These are phyloP conservation scores for Hucho hucho DNA, from an alignment of 2,113 vertebrate genomes.

Conservation along the genomic window DNA sequence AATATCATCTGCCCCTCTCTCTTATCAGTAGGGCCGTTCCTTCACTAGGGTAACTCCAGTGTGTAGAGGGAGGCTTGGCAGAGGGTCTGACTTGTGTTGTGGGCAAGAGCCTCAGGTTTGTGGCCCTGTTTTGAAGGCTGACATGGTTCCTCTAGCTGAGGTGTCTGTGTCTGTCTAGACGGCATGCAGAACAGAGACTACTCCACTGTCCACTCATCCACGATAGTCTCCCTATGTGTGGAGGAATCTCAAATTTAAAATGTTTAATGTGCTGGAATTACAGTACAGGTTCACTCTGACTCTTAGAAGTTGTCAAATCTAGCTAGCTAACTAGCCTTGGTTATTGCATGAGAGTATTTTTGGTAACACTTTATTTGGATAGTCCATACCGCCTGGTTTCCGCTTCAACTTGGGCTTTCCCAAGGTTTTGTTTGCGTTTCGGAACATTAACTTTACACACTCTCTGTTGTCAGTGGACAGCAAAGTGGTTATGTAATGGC, in stretches of 20 bases:
- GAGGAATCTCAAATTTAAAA: no score
- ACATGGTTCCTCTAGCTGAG: conserved; percentile 15
- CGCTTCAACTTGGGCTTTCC: conserved; percentile 34
- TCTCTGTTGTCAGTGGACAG: conserved; percentile 64
- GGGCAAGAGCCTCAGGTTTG: conserved; percentile 55
- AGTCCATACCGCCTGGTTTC: conserved; percentile 29
- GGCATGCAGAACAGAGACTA: conserved; percentile 11
- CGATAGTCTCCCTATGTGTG: neutral
- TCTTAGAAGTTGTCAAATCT: conserved; percentile 23
- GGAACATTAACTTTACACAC: conserved; percentile 75
- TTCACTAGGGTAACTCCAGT: conserved; percentile 25
- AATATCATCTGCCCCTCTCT: conserved; percentile 17
- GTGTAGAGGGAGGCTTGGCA: neutral
- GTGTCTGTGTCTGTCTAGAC: conserved; percentile 52
- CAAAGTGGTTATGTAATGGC: conserved; percentile 70
- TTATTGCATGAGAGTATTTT: conserved; percentile 12
- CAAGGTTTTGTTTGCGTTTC: conserved; percentile 63
- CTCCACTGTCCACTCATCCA: neutral
- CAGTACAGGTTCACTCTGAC: no score
- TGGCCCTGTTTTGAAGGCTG: conserved; percentile 35
- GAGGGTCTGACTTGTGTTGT: conserved; percentile 48
- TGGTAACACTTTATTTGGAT: conserved; percentile 32
- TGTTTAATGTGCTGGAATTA: neutral
- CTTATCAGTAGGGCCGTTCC: conserved; percentile 63
- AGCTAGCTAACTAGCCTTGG: neutral